phyloP scores from a whole-genome alignment of 2,797 vertebrate species.

The Ficedula albicollis region DNA sequence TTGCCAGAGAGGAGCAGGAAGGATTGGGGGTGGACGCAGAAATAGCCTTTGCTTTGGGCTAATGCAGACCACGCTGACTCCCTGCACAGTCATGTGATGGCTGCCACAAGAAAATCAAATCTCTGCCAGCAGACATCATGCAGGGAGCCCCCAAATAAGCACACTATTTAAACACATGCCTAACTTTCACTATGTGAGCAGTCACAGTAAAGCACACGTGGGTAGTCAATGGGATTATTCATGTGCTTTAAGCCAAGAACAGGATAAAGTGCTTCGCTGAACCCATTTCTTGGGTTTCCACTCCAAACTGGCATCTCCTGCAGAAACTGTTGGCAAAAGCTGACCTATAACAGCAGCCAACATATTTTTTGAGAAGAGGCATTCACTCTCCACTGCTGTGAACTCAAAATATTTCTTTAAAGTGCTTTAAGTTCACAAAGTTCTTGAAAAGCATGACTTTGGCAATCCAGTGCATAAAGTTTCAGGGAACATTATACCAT shows the following conservation, averaged over 20 bases:
- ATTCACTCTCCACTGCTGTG: not conserved
- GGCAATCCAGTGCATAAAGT: not conserved
- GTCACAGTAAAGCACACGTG: conserved; percentile 25
- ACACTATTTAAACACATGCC: conserved; percentile 7
- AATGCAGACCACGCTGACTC: not conserved
- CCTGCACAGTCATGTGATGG: not conserved
- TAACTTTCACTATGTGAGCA: conserved; percentile 26
- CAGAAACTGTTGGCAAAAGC: conserved; percentile 45
- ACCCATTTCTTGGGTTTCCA: conserved; percentile 33
- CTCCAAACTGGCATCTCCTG: conserved; percentile 58
- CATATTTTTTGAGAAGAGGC: conserved; percentile 10
- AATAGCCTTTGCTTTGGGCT: conserved; percentile 2
- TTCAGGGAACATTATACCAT: not conserved
- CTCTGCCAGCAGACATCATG: not conserved
- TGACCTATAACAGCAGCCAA: conserved; percentile 20
- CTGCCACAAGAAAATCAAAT: not conserved
- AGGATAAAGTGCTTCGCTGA: conserved; percentile 17
- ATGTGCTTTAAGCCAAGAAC: conserved; percentile 33
- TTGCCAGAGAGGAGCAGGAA: conserved; percentile 15
- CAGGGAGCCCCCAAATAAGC: conserved; percentile 10
- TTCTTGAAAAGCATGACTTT: conserved; percentile 40
- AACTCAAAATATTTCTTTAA: conserved; percentile 19
- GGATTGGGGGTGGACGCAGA: not conserved
- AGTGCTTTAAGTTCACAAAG: conserved; percentile 12
- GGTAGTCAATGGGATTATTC: conserved; percentile 58